Conservation (phyloP, 2,797 vertebrate genomes). For the Crax fasciolata region DNA sequence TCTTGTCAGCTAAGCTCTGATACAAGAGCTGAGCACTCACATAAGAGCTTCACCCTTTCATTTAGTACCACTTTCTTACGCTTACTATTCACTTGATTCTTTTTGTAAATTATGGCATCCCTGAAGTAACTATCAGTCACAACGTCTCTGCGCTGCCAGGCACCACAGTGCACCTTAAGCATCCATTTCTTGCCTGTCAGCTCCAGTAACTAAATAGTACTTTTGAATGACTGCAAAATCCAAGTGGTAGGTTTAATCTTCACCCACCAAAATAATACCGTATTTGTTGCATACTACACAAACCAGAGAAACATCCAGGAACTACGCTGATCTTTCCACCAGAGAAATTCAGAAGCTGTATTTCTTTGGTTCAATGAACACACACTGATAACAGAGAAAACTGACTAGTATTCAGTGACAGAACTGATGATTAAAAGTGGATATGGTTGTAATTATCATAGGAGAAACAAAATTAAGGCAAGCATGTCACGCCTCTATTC, state of each 20-base stretch:
- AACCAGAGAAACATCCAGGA: not conserved
- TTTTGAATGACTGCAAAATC: constrained; percentile 4
- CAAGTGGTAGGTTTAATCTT: constrained; percentile 1
- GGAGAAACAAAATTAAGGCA: constrained; percentile 33
- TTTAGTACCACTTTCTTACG: not conserved
- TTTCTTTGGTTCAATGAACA: constrained; percentile 42
- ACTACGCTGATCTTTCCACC: not conserved
- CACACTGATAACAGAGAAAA: constrained; percentile 7
- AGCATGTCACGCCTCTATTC: constrained; percentile 72
- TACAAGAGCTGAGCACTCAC: not conserved
- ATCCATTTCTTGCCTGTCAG: not conserved
- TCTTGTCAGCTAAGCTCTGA: not conserved
- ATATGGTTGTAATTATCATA: constrained; percentile 32
- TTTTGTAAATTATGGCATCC: not conserved
- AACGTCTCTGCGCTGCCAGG: not conserved
- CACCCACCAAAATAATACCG: not conserved
- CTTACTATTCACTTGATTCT: not conserved
- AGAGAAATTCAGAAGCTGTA: constrained; percentile 30
- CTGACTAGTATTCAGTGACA: constrained; percentile 11
- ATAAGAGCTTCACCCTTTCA: not conserved
- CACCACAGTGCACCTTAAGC: not conserved
- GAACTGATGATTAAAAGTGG: constrained; percentile 51
- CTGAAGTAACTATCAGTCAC: not conserved
- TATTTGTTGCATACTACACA: constrained; percentile 7
- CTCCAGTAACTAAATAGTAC: not conserved